Conservation (phyloP, 53 echinoderm and acorn worm genomes). For the Luidia sarsii region DNA sequence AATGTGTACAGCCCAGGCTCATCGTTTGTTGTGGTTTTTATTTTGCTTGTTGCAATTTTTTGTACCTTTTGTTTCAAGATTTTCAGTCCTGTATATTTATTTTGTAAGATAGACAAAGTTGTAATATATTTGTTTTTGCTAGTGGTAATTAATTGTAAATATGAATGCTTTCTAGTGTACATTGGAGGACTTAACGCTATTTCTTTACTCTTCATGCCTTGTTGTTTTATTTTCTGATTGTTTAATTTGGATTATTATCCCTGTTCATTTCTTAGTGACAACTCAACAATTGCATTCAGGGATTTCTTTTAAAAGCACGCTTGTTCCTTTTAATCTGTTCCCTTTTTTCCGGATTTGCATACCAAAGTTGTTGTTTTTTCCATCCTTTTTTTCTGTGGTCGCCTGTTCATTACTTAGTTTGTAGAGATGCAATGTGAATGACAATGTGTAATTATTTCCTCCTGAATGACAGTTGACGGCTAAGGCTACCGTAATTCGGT, state of each 20-base stretch:
- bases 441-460: too few species aligned
- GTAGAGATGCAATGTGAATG: too few species aligned
- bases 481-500: too few species aligned
- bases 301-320: not conserved
- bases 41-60: conserved; percentile 38
- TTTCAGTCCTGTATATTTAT: conserved; percentile 42
- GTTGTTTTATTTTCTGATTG: not conserved
- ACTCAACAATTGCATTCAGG: not conserved
- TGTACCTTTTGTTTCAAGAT: conserved; percentile 2
- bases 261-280: too few species aligned
- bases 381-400: too few species aligned
- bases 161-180: conserved; percentile 7
- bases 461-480: too few species aligned
- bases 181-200: not conserved
- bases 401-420: too few species aligned
- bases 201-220: not conserved
- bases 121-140: conserved; percentile 28
- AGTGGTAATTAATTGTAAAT: conserved; percentile 2
- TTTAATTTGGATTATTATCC: not conserved
- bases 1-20: conserved; percentile 2
- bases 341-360: not conserved
- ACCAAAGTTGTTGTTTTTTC: too few species aligned
- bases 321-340: not conserved
- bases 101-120: conserved; percentile 5
- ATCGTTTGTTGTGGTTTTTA: too few species aligned